phyloP scores from a whole-genome alignment of 2,888 invertebrate species.

The Cordilura impudica region DNA sequence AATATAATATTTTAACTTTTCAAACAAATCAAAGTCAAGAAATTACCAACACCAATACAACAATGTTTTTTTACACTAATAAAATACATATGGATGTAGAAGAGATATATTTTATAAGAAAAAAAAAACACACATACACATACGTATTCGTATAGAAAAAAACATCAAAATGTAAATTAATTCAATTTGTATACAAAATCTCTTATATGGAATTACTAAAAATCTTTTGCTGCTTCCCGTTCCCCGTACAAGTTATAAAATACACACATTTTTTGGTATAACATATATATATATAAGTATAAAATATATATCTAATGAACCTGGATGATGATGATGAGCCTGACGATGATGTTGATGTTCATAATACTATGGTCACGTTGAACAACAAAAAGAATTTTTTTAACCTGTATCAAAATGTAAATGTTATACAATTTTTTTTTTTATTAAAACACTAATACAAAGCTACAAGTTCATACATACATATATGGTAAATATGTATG shows the following conservation, averaged over 20 bases:
- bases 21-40: slow-evolving; percentile 49
- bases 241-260: background rate
- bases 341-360: slow-evolving; percentile 26
- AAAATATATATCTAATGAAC: slow-evolving; percentile 42
- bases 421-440: slow-evolving; percentile 21
- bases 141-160: slow-evolving; percentile 13
- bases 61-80: background rate
- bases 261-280: background rate
- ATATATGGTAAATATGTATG: background rate
- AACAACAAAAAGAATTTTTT: slow-evolving; percentile 8
- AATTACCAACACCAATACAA: slow-evolving; percentile 39
- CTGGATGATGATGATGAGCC: slow-evolving; percentile 8
- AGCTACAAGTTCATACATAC: background rate
- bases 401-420: slow-evolving; percentile 63
- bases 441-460: too few species aligned
- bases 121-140: background rate
- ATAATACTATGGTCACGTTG: slow-evolving; percentile 36
- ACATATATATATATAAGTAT: background rate
- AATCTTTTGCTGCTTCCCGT: background rate
- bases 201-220: background rate
- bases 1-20: slow-evolving; percentile 16
- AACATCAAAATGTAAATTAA: slow-evolving; percentile 62
- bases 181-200: slow-evolving; percentile 59
- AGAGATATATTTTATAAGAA: background rate
- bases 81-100: background rate